Conservation (phyloP, 2,797 vertebrate species). For the Lophotriccus pileatus region DNA sequence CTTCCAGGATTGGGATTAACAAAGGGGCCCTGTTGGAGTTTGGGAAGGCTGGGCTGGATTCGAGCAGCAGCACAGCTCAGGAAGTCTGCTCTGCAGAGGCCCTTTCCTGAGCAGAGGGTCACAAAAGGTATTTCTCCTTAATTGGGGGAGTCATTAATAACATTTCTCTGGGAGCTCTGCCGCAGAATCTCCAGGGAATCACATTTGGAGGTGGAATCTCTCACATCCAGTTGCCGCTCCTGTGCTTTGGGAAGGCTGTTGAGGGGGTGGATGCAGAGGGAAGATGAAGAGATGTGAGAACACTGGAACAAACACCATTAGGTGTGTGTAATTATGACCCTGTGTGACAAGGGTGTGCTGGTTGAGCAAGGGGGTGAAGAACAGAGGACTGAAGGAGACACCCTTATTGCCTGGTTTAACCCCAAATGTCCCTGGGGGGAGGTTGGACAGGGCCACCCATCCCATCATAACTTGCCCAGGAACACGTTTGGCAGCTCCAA, state of each 20-base stretch:
- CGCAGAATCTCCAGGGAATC: background rate
- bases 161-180: background rate
- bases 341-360: no score
- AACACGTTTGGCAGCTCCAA: no score
- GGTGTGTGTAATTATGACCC: no score
- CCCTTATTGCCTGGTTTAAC: no score
- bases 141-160: background rate
- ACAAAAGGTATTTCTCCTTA: background rate
- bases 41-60: background rate
- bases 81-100: background rate
- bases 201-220: background rate
- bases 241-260: background rate
- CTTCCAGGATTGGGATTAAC: conserved; percentile 8
- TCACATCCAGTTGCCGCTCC: background rate
- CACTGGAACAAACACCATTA: no score
- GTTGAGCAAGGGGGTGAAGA: no score
- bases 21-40: background rate
- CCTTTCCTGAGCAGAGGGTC: background rate
- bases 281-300: background rate
- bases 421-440: no score
- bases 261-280: background rate
- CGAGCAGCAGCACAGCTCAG: background rate
- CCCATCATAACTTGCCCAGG: no score
- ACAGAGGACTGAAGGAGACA: no score
- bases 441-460: no score